Conservation (phyloP, 2,113 vertebrate species). For the Ginglymostoma cirratum region DNA sequence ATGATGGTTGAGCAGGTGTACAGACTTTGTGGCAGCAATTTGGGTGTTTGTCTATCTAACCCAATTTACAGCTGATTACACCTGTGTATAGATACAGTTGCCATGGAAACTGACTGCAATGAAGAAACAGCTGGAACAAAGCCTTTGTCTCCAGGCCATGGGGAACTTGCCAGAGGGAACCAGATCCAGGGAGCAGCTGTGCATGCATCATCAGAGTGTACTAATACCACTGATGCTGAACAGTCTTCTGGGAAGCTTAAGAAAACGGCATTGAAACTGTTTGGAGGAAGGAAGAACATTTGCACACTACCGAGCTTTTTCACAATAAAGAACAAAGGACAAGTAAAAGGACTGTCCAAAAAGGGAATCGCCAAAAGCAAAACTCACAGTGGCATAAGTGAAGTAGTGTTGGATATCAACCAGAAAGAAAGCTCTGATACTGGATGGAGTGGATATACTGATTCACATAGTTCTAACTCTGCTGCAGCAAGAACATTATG, state of each 20-base stretch:
- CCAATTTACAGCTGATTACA: constrained; percentile 42
- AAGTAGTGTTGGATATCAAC: constrained; percentile 46
- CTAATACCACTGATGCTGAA: constrained; percentile 44
- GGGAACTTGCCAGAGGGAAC: constrained; percentile 46
- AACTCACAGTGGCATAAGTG: constrained; percentile 77
- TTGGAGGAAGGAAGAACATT: constrained; percentile 82
- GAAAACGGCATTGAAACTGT: constrained; percentile 84
- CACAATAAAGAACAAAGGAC: constrained; percentile 71
- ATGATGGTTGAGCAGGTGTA: constrained; percentile 42
- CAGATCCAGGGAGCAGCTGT: constrained; percentile 45
- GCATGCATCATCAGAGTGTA: constrained; percentile 46
- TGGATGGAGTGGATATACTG: constrained; percentile 51
- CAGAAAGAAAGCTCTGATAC: constrained; percentile 49
- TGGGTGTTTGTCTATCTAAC: not conserved
- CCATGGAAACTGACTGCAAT: constrained; percentile 64
- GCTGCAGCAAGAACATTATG: constrained; percentile 43
- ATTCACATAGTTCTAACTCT: constrained; percentile 48
- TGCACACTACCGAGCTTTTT: constrained; percentile 90
- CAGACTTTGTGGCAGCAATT: constrained; percentile 26
- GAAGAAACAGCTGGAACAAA: constrained; percentile 51
- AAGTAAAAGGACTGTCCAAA: constrained; percentile 63
- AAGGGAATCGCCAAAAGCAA: constrained; percentile 82
- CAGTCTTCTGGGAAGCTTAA: constrained; percentile 71
- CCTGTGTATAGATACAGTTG: constrained; percentile 37
- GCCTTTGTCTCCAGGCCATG: constrained; percentile 40